Percentiles rank a stretch among this genome's conserved stretches.
Evolutionary conservation across 2,888 invertebrate genomes (phyloP).

Genomic region (Brachylomia viminalis): DNA sequence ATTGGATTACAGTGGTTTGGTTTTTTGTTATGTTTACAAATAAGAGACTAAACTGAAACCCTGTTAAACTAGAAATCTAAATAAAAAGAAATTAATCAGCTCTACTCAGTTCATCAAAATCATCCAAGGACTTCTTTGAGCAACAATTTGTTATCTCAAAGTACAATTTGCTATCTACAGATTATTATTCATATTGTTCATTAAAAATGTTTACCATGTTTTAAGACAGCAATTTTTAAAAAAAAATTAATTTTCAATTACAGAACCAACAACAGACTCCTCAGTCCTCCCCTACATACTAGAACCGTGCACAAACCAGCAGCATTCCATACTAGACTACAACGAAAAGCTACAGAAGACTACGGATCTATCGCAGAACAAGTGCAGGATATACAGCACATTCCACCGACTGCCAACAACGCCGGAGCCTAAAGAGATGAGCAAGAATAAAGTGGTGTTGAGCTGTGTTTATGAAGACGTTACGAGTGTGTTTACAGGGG

Average conservation of each 20-base stretch:
- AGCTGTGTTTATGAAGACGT: slow-evolving; percentile 77
- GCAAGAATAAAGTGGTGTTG: slow-evolving; percentile 64
- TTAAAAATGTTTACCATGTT: neutral
- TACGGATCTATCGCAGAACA: slow-evolving; percentile 73
- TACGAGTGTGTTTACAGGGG: slow-evolving; percentile 71
- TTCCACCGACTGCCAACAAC: slow-evolving; percentile 78
- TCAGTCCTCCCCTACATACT: slow-evolving; percentile 76
- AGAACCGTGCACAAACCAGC: slow-evolving; percentile 72
- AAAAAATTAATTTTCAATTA: slow-evolving; percentile 49
- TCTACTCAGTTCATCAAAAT: neutral
- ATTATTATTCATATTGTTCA: neutral
- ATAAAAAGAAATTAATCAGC: neutral
- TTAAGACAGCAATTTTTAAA: neutral
- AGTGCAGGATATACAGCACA: slow-evolving; percentile 80
- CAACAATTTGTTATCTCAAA: too few relatives aligned
- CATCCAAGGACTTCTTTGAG: neutral
- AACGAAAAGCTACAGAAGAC: slow-evolving; percentile 81
- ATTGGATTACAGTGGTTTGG: neutral
- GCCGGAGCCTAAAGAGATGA: slow-evolving; percentile 47
- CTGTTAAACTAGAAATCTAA: neutral
- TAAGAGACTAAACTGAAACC: neutral
- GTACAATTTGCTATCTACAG: neutral
- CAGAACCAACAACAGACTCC: slow-evolving; percentile 74
- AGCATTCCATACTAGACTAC: slow-evolving; percentile 78
- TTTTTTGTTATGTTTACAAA: neutral